Conservation (phyloP, 2,888 invertebrate species). For the Dysmachus trigonus region DNA sequence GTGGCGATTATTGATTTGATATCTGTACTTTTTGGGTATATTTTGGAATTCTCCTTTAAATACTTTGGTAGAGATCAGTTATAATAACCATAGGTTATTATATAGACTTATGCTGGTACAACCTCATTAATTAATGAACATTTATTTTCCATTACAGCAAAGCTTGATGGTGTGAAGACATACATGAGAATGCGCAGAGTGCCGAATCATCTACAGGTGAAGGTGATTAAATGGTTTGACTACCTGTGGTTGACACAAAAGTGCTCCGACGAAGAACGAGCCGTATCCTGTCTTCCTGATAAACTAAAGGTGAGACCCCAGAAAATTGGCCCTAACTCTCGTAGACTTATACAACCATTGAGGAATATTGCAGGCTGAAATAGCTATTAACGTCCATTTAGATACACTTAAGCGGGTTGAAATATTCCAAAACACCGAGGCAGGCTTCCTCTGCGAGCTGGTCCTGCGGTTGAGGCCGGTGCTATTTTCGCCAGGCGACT, state of each 20-base stretch:
- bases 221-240: slow-evolving; percentile 99
- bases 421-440: slow-evolving; percentile 99
- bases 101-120: background rate
- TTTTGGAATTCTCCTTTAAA: no score
- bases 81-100: background rate
- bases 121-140: background rate
- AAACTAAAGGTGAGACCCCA: slow-evolving; percentile 77
- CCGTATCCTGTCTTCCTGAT: slow-evolving; percentile 94
- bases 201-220: slow-evolving; percentile 93
- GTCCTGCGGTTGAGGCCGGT: slow-evolving; percentile 94
- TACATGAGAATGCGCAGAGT: slow-evolving; percentile 98
- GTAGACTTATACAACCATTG: background rate
- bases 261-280: slow-evolving; percentile 96
- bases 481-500: slow-evolving; percentile 97
- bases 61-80: no score
- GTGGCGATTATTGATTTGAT: no score
- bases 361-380: slow-evolving; percentile 76
- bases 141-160: slow-evolving; percentile 75
- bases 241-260: slow-evolving; percentile 99
- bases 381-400: slow-evolving; percentile 98
- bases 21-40: no score
- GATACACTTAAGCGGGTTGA: slow-evolving; percentile 97
- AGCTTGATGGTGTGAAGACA: slow-evolving; percentile 97
- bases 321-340: background rate
- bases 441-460: slow-evolving; percentile 97